Percentiles rank a stretch among this genome's conserved stretches.
Evolutionary conservation across 2,888 invertebrate species (phyloP).

Genomic region (Fissipunctia ypsillon): DNA sequence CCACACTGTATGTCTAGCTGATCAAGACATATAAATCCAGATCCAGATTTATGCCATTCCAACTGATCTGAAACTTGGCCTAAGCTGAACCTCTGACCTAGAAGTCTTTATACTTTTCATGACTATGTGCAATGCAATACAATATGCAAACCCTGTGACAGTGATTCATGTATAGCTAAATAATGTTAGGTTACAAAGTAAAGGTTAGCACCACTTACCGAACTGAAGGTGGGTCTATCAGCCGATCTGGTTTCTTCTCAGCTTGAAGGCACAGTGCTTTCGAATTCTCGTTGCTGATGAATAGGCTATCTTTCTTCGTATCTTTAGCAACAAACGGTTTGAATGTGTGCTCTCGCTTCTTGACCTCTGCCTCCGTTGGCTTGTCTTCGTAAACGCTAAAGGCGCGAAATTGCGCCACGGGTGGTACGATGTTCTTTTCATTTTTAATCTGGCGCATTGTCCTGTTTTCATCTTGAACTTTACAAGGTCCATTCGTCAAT

Average conservation of each 20-base stretch:
- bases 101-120: not conserved
- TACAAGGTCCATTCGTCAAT: slow-evolving; percentile 86
- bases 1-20: too few species aligned
- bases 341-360: slow-evolving; percentile 84
- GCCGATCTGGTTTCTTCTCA: slow-evolving; percentile 80
- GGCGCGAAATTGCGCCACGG: slow-evolving; percentile 94
- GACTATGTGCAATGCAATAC: not conserved
- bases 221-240: slow-evolving; percentile 76
- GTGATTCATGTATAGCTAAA: not conserved
- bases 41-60: not conserved
- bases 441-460: slow-evolving; percentile 87
- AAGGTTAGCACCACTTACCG: slow-evolving; percentile 72
- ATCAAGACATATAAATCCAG: not conserved
- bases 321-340: slow-evolving; percentile 87
- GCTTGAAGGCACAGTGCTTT: slow-evolving; percentile 79
- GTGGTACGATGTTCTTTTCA: slow-evolving; percentile 89
- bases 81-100: not conserved
- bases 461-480: slow-evolving; percentile 88
- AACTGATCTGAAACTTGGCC: not conserved
- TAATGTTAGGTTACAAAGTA: slow-evolving; percentile 30
- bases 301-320: slow-evolving; percentile 81
- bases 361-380: slow-evolving; percentile 84
- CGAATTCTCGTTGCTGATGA: slow-evolving; percentile 81
- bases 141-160: not conserved
- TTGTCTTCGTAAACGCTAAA: slow-evolving; percentile 94